A percentile compares a stretch with the other conserved stretches of the same genome.
phyloP scores from a whole-genome alignment of 2,113 vertebrate genomes.

The Toxotes chatareus region DNA sequence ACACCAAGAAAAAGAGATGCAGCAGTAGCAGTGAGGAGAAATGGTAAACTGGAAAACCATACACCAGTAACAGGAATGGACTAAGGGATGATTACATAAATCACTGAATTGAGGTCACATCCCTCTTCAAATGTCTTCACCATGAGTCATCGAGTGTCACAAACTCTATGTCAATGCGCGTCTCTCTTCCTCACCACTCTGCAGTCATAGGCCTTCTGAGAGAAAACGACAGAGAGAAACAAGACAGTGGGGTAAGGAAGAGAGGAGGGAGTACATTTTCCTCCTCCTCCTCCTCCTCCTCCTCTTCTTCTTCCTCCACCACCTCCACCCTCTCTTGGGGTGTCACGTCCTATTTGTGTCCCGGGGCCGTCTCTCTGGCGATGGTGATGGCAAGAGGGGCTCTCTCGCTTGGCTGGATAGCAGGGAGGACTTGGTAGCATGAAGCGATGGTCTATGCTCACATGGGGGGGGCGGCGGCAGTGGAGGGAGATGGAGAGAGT shows the following conservation, averaged over 20 bases:
- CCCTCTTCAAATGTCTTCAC: constrained; percentile 75
- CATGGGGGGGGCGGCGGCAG: constrained; percentile 43
- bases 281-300: constrained; percentile 27
- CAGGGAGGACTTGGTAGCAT: constrained; percentile 66
- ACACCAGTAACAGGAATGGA: constrained; percentile 32
- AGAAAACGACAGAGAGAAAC: constrained; percentile 29
- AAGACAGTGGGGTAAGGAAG: constrained; percentile 57
- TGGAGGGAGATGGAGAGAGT: constrained; percentile 36
- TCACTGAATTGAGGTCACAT: constrained; percentile 70
- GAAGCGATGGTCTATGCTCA: constrained; percentile 60
- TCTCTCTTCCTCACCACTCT: constrained; percentile 64
- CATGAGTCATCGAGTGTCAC: constrained; percentile 77
- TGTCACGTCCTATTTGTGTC: constrained; percentile 82
- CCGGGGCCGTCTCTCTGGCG: constrained; percentile 68
- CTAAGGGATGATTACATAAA: constrained; percentile 71
- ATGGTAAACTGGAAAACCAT: constrained; percentile 2
- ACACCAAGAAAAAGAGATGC: background rate
- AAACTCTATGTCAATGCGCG: constrained; percentile 69
- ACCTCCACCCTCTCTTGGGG: constrained; percentile 67
- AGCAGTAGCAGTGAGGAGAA: background rate
- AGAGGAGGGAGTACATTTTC: constrained; percentile 61
- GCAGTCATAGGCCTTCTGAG: constrained; percentile 67
- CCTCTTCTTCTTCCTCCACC: constrained; percentile 48
- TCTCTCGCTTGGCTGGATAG: constrained; percentile 79
- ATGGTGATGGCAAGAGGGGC: constrained; percentile 63